Evolutionary conservation across 2,888 invertebrate genomes (phyloP), one percentile per base, ranked within the genome.

Genomic region (Agonopterix alstromeriana): DNA sequence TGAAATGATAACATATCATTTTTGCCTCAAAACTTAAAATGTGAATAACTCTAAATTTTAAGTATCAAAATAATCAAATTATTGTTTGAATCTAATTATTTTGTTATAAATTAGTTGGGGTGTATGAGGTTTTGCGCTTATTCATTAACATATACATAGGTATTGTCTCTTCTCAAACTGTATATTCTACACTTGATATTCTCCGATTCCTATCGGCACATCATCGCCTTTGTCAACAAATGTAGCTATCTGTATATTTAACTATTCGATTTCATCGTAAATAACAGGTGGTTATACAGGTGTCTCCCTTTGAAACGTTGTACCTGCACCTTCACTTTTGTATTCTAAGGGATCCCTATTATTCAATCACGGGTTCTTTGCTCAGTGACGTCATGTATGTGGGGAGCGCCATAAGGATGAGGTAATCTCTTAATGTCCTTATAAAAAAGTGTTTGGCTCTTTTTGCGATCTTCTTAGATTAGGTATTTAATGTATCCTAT

Each of bases 341-440:
- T 77, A 60, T 60, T 61, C 54, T 51, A 54, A 61, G 61, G 68
- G 70, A 65, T 59, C 65, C 60, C 64, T 64, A 63, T 67, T 68
- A 67, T 74, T 63, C 51, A 48, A 61, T 65, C 55, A 60, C 17
- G 42, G 61, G 63, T 61, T 65, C 65, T 66, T 68, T 63, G 61
- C 57, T 46, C 47, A 56, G 46, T 81, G 77, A 80, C 77, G 76
- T 82, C 79, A 59, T 57, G 40, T 53, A 56, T 61, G 42, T 44
- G 61, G 63, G 67, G 68, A 71, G 67, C 67, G 69, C 70, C 66
- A 59, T 52, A 51, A 53, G 59, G 56, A 77, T 82, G 82, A 82
- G 73, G 79, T 81, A 81, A 82, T 77, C 73, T 70, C 51, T 56
- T 59, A 67, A 63, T 56, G 63, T 65, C 60, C 53, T 59, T 57